Percentiles rank a stretch among this genome's conserved stretches.
phyloP scores from a whole-genome alignment of 1,140 invertebrate species.

The Agraylea sexmaculata region DNA sequence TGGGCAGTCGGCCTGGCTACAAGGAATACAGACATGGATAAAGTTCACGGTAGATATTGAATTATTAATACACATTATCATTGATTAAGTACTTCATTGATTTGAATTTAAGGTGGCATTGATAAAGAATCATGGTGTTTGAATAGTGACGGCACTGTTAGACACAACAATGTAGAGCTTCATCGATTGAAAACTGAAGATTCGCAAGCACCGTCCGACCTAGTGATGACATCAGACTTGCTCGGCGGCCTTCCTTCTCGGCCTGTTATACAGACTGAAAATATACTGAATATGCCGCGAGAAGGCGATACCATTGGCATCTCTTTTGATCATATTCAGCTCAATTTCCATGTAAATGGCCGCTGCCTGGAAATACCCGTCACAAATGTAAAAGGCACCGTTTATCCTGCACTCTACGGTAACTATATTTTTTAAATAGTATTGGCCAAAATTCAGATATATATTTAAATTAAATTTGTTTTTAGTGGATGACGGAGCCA shows the following conservation, averaged over 20 bases:
- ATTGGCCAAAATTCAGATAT: background rate
- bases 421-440: slow-evolving; percentile 25
- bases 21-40: slow-evolving; percentile 73
- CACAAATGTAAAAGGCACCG: slow-evolving; percentile 77
- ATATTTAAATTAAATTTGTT: slow-evolving; percentile 23
- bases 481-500: slow-evolving; percentile 93
- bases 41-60: slow-evolving; percentile 45
- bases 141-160: slow-evolving; percentile 75
- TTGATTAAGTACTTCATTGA: slow-evolving; percentile 1
- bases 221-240: slow-evolving; percentile 39
- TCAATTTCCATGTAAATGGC: slow-evolving; percentile 94
- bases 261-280: slow-evolving; percentile 10
- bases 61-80: background rate
- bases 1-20: slow-evolving; percentile 94
- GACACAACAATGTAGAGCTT: slow-evolving; percentile 71
- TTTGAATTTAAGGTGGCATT: slow-evolving; percentile 51
- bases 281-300: slow-evolving; percentile 42
- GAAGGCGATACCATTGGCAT: slow-evolving; percentile 95
- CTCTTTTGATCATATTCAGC: slow-evolving; percentile 90
- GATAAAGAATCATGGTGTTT: slow-evolving; percentile 91
- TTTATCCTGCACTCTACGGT: slow-evolving; percentile 93
- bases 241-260: slow-evolving; percentile 27
- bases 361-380: slow-evolving; percentile 75
- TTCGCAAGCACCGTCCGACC: slow-evolving; percentile 33
- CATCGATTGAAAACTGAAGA: slow-evolving; percentile 45